Evolutionary conservation across 2,797 vertebrate genomes (phyloP).

Genomic region (Coregonus suidteri): DNA sequence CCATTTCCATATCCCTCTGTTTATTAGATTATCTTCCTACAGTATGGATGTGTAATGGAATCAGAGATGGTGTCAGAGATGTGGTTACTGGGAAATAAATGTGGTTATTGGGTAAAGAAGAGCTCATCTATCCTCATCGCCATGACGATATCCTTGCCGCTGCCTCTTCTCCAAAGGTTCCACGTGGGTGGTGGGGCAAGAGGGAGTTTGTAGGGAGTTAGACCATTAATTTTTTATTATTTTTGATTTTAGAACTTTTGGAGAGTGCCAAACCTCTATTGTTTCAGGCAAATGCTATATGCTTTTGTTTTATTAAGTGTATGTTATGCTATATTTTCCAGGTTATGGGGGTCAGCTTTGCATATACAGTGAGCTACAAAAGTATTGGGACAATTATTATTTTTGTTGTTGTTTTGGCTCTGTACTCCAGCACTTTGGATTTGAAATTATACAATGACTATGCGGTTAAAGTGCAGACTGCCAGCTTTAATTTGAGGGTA

Average conservation of each 20-base stretch:
- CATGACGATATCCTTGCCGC: slow-evolving; percentile 8
- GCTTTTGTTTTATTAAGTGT: too few relatives aligned
- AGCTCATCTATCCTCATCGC: slow-evolving; percentile 27
- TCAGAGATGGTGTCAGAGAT: slow-evolving; percentile 25
- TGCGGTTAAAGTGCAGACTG: too few relatives aligned
- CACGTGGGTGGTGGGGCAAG: not conserved
- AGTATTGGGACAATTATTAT: too few relatives aligned
- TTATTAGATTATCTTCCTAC: not conserved
- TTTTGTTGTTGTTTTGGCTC: too few relatives aligned
- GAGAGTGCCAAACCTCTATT: not conserved
- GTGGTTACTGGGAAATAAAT: slow-evolving; percentile 25
- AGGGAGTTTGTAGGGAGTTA: too few relatives aligned
- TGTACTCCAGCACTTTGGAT: too few relatives aligned
- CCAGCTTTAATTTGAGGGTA: too few relatives aligned
- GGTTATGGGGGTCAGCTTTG: too few relatives aligned
- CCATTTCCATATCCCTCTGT: slow-evolving; percentile 46
- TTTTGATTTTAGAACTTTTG: not conserved
- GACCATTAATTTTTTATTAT: not conserved
- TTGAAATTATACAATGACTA: too few relatives aligned
- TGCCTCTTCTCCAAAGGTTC: not conserved
- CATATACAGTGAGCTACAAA: too few relatives aligned
- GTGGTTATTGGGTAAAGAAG: slow-evolving; percentile 37
- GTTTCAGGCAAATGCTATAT: not conserved
- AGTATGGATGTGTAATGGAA: slow-evolving; percentile 40
- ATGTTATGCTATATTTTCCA: too few relatives aligned